These are phyloP conservation scores for Excalfactoria chinensis DNA, from an alignment of 2,113 vertebrate species.

Conservation along the genomic window DNA sequence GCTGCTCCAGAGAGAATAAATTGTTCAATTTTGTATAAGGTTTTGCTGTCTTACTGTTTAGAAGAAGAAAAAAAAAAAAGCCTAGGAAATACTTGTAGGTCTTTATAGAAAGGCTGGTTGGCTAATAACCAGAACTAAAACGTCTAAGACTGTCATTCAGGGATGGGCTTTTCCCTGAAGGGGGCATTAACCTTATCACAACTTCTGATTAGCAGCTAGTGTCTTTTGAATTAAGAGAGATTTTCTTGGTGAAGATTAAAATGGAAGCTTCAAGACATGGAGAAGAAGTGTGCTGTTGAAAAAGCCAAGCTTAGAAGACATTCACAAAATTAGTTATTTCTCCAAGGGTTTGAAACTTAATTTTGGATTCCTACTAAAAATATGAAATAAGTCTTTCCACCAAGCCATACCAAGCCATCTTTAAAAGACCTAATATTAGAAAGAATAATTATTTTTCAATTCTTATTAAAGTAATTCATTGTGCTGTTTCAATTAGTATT, in stretches of 20 bases:
- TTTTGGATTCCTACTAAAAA: constrained; percentile 22
- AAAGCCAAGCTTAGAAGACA: constrained; percentile 43
- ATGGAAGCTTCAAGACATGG: background rate
- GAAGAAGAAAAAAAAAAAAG: background rate
- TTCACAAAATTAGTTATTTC: constrained; percentile 25
- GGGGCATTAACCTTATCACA: background rate
- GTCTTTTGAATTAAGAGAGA: constrained; percentile 25
- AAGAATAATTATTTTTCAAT: background rate
- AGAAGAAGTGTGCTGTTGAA: constrained; percentile 19
- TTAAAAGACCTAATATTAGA: background rate
- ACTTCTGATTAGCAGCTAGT: background rate
- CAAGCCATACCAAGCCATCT: background rate
- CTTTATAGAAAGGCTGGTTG: background rate
- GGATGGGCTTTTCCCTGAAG: background rate
- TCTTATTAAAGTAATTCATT: background rate
- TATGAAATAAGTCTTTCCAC: background rate
- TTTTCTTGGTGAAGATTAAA: constrained; percentile 39
- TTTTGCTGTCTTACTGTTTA: background rate
- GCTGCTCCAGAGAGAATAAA: background rate
- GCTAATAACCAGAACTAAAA: background rate
- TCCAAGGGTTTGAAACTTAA: background rate
- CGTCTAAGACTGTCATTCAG: background rate
- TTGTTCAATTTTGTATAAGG: background rate
- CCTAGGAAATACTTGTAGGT: background rate
- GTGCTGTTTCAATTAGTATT: background rate